Conservation (phyloP, 2,113 vertebrate genomes). For the Corythornis vintsioides region DNA sequence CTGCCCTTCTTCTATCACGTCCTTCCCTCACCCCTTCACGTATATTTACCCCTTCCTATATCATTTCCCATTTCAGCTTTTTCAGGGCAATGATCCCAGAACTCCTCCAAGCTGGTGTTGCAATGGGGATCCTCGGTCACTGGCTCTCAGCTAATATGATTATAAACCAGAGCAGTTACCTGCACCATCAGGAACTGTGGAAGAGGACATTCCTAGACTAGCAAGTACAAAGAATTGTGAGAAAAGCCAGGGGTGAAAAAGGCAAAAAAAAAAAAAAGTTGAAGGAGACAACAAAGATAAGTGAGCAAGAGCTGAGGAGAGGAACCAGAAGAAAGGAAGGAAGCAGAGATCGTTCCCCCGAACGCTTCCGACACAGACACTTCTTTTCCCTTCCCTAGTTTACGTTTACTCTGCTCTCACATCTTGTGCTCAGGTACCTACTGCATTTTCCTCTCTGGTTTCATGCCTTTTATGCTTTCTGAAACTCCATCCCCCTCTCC, state of each 20-base stretch:
- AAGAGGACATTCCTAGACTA: background rate
- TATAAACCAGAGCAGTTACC: background rate
- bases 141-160: background rate
- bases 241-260: background rate
- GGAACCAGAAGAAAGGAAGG: background rate
- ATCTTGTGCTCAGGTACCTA: background rate
- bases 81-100: background rate
- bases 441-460: background rate
- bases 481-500: background rate
- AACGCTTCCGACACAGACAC: background rate
- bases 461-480: background rate
- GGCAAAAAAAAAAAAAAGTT: background rate
- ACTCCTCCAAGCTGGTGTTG: background rate
- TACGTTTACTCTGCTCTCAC: background rate
- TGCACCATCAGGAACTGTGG: background rate
- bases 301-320: background rate
- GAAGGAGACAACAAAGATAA: background rate
- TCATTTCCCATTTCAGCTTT: background rate
- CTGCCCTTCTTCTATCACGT: background rate
- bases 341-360: background rate
- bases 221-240: background rate
- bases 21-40: background rate
- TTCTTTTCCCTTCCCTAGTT: background rate
- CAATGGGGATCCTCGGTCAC: background rate
- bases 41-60: background rate